Evolutionary conservation across 2,888 invertebrate species (phyloP), one percentile per base, ranked within the genome.

Genomic region (Perithous albicinctus): DNA sequence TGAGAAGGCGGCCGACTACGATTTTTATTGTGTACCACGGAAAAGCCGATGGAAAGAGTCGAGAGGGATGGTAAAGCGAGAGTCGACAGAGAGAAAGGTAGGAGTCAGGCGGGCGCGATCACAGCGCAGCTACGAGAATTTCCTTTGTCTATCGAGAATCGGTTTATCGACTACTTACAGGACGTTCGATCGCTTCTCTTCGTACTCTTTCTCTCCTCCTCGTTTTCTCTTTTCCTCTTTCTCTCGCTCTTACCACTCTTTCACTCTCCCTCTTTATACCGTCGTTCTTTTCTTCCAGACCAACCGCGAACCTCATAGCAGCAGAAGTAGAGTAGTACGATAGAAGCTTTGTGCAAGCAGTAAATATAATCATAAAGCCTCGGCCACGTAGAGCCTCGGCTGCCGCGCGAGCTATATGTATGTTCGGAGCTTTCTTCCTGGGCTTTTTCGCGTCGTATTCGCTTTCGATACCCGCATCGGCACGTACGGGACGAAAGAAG

Each of bases 81-180:
- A 59, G 61, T 72, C 51, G 41, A 59, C n/a, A 67, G 69, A 38
- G 67, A 38, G 69, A 63, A 20, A 64, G 46, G 43, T 29, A 59
- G 7, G n/a, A 56, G 23, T 29, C 18, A 63, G 35, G 20, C 10
- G 56, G 26, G 74, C 6, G 29, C 63, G 56, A 41, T 4, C 43
- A 43, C 15, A n/a, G 43, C 43, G 61, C 10, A 46, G 73, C 56
- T 70, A 81, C 78, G 81, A 78, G 82, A 85, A 86, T 85, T 86
- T 85, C 83, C 80, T 77, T 79, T 70, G 85, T 87, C 89, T 88
- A 89, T 89, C 86, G 88, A 88, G 89, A 89, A 90, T 90, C 89
- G 89, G 88, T 90, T 90, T 90, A 90, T 89, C 88, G 90, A 90
- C 89, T 89, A 89, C 89, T 90, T 90, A 90, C 87, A 87, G 78